Base-by-base conservation (phyloP, 2,888 invertebrate species). In the Drosophila atripex region DNA sequence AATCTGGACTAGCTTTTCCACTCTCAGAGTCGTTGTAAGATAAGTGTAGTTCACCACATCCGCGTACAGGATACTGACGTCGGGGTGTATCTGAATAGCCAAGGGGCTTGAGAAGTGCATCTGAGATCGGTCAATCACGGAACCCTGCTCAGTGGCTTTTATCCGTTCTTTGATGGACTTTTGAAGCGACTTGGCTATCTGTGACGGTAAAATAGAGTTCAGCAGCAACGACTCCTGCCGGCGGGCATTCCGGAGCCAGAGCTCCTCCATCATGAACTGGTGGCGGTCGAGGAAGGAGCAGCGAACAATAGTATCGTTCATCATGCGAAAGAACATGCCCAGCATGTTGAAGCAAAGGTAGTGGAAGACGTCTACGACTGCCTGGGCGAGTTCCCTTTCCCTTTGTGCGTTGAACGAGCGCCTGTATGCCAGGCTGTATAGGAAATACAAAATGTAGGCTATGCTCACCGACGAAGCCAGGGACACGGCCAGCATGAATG, bases 21-120 rank as follows among this genome's bases (percentile, higher is more conserved):
- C 96, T 0, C 95, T 94, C 50, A 98, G 91, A 0, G 95, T 95
- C 0, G 96, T 96, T 0, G 98, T 97, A 16, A 90, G 51, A 16
- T 90, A 66, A 0, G 98, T 98, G 88, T 97, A 98, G 92, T 98
- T 97, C 0, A 98, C 98, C 28, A 98, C 97, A 90, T 98, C 98
- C 0, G 98, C 98, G 88, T 97, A 98, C 16, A 98, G 92, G 75
- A 98, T 97, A 80, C 96, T 95, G 1, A 98, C 97, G 87, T 97
- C 95, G 5, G 95, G 94, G 89, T 98, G 97, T 25, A 95, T 94
- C 90, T 97, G 92, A 88, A 97, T 95, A 79, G 97, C 97, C 74
- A 83, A 74, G 3, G 72, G 28, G 12, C 23, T 60, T 28, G 14
- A 11, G 39, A 18, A 41, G 3, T n/a, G 12, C 23, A 1, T 2